Evolutionary conservation across 2,888 invertebrate genomes (phyloP).

Genomic region (Myopa tessellatipennis): DNA sequence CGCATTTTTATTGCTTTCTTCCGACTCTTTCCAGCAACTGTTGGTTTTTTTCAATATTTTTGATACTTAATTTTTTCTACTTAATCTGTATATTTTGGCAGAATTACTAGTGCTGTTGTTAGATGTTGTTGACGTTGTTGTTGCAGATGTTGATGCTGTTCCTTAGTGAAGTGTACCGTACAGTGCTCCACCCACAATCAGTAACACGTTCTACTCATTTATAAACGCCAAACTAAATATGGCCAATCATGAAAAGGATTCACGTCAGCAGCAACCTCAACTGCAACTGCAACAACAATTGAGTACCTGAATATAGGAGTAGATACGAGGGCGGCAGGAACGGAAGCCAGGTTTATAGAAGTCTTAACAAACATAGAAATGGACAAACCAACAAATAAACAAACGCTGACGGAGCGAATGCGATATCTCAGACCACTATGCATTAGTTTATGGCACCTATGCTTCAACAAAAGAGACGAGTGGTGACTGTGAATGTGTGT

Average conservation of each 20-base stretch:
- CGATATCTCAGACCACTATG: no score
- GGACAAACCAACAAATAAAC: conserved; percentile 22
- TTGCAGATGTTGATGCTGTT: background rate
- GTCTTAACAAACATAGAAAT: conserved; percentile 17
- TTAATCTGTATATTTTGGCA: background rate
- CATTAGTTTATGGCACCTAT: no score
- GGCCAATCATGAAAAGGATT: conserved; percentile 29
- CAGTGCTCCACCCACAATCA: conserved; percentile 23
- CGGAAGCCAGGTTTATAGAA: background rate
- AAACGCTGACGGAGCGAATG: background rate
- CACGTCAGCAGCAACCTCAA: background rate
- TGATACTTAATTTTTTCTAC: background rate
- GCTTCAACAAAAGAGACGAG: no score
- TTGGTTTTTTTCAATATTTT: background rate
- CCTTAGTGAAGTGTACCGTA: background rate
- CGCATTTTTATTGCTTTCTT: no score
- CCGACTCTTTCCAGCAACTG: background rate
- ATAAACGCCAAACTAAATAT: conserved; percentile 33
- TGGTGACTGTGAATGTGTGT: no score
- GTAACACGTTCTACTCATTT: conserved; percentile 10
- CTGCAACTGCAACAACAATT: background rate
- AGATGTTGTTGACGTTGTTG: background rate
- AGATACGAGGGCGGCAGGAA: background rate
- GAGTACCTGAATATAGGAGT: background rate
- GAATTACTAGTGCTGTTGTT: background rate